These are phyloP conservation scores for Acrossocheilus fasciatus DNA, from an alignment of 2,797 vertebrate genomes.

Conservation along the genomic window DNA sequence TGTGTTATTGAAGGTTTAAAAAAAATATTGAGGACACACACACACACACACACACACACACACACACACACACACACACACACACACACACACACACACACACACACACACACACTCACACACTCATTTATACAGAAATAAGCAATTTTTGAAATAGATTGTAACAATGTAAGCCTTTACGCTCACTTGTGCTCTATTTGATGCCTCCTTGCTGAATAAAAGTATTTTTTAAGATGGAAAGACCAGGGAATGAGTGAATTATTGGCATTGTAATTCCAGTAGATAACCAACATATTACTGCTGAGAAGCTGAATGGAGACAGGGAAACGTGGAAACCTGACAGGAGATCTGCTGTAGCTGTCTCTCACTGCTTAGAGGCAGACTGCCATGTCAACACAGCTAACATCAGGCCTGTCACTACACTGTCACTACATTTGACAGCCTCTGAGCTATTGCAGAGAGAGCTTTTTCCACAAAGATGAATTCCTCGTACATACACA, in stretches of 20 bases:
- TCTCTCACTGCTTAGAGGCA: constrained; percentile 40
- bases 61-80: not conserved
- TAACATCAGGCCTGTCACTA: constrained; percentile 36
- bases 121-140: not conserved
- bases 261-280: not conserved
- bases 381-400: constrained; percentile 42
- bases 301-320: constrained; percentile 2
- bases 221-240: not conserved
- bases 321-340: constrained; percentile 26
- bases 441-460: constrained; percentile 19
- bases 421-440: constrained; percentile 46
- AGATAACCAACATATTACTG: constrained; percentile 7
- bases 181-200: not conserved
- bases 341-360: constrained; percentile 30
- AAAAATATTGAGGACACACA: not conserved
- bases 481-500: constrained; percentile 2
- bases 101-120: not conserved
- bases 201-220: not conserved
- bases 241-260: not conserved
- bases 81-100: not conserved
- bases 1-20: not conserved
- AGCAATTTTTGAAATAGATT: not conserved
- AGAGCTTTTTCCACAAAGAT: constrained; percentile 16
- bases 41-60: not conserved
- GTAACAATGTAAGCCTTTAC: not conserved